These are phyloP conservation scores for Orbicella faveolata DNA, from an alignment of 64 coral and sea anemone genomes.

Conservation along the genomic window DNA sequence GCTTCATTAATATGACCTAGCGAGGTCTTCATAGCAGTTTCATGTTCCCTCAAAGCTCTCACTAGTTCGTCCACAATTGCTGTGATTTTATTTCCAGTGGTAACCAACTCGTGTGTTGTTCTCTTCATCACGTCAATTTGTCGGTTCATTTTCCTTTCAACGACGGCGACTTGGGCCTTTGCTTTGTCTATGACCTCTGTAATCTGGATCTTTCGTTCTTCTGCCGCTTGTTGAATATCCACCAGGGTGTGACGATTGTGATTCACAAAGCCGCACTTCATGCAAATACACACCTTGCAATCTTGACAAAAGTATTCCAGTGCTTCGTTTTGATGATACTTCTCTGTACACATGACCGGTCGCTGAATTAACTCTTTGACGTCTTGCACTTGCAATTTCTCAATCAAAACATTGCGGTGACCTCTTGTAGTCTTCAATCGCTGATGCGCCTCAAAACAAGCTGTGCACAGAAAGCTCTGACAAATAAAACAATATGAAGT, in stretches of 20 bases:
- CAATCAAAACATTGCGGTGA: not conserved
- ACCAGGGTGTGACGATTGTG: constrained; percentile 8
- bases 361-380: not conserved
- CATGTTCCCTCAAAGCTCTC: constrained; percentile 42
- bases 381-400: not conserved
- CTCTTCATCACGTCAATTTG: constrained; percentile 2
- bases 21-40: not conserved
- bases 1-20: constrained; percentile 13
- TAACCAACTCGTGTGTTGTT: not conserved
- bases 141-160: constrained; percentile 14
- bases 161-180: constrained; percentile 7
- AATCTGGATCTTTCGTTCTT: not conserved
- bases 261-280: constrained; percentile 16
- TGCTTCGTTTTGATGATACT: constrained; percentile 19
- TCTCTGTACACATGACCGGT: constrained; percentile 6
- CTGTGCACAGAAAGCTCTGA: not conserved
- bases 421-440: not conserved
- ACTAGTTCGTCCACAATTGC: constrained; percentile 11
- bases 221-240: not conserved
- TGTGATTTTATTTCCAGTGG: not conserved
- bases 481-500: not conserved
- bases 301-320: constrained; percentile 40
- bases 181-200: not conserved
- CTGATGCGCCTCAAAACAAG: not conserved
- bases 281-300: constrained; percentile 35